Percentiles rank a stretch among this genome's conserved stretches.
Evolutionary conservation across 2,113 vertebrate genomes (phyloP).

Genomic region (Microcebus griseorufus): DNA sequence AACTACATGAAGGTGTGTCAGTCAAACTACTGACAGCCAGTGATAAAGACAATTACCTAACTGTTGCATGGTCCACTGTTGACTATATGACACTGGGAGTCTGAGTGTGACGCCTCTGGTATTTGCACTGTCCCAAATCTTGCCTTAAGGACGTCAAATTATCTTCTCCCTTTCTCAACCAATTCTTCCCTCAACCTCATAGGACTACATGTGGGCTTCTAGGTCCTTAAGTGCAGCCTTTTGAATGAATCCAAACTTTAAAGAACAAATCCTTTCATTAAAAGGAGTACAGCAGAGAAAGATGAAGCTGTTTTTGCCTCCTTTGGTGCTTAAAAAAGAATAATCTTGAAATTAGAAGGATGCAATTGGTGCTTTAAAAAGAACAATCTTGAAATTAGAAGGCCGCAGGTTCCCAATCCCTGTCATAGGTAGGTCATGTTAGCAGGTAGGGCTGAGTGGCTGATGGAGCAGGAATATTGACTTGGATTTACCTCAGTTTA

Average conservation of each 20-base stretch:
- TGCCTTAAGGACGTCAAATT: constrained; percentile 63
- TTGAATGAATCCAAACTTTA: no score
- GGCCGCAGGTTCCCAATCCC: no score
- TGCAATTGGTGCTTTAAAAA: no score
- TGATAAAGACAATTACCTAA: constrained; percentile 56
- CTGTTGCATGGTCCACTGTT: constrained; percentile 50
- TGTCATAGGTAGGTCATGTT: neutral
- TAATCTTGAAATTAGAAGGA: no score
- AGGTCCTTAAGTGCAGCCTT: no score
- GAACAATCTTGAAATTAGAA: no score
- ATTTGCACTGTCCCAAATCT: constrained; percentile 66
- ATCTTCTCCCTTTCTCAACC: neutral
- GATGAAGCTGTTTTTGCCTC: no score
- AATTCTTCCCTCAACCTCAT: neutral
- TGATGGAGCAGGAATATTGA: constrained; percentile 55
- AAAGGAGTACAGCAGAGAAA: no score
- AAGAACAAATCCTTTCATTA: no score
- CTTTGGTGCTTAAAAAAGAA: no score
- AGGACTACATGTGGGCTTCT: no score
- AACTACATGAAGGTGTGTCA: rapidly evolving
- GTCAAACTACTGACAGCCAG: neutral
- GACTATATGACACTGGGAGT: constrained; percentile 42
- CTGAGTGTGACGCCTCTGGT: constrained; percentile 1
- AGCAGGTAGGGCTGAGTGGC: neutral
- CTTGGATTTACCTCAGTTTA: constrained; percentile 60